A percentile compares a stretch with the other conserved stretches of the same genome.
phyloP scores from a whole-genome alignment of 2,888 invertebrate genomes.

The Nephrotoma guestfalica region DNA sequence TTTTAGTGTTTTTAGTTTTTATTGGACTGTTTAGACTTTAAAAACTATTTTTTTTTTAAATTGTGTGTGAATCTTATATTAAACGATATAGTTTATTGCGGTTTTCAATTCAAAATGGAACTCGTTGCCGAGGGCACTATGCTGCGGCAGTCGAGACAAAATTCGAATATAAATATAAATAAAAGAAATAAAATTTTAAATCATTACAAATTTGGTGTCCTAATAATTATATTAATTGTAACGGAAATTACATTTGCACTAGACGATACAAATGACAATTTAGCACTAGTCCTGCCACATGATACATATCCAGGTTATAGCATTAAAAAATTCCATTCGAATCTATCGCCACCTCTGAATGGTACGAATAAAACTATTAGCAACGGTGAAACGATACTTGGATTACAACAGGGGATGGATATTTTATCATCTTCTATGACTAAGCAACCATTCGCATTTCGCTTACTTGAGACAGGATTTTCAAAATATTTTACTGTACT shows the following conservation, averaged over 20 bases:
- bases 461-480: constrained; percentile 62
- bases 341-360: neutral
- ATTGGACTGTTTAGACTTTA: neutral
- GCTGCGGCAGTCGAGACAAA: neutral
- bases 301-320: constrained; percentile 83
- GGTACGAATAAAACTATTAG: neutral
- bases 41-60: neutral
- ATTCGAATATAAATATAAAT: neutral
- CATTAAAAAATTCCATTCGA: constrained; percentile 58
- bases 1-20: neutral
- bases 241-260: constrained; percentile 6
- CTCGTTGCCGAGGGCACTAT: neutral
- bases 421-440: neutral
- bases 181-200: neutral
- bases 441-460: constrained; percentile 37
- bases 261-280: constrained; percentile 19
- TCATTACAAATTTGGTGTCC: neutral
- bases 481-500: constrained; percentile 77
- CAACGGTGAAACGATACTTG: neutral
- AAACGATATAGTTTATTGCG: neutral
- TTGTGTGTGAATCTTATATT: neutral
- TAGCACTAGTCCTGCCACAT: constrained; percentile 57
- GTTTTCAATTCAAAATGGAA: neutral
- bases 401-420: neutral
- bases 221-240: neutral